Conservation (phyloP, 2,888 invertebrate genomes). For the Diplolepis rosae region DNA sequence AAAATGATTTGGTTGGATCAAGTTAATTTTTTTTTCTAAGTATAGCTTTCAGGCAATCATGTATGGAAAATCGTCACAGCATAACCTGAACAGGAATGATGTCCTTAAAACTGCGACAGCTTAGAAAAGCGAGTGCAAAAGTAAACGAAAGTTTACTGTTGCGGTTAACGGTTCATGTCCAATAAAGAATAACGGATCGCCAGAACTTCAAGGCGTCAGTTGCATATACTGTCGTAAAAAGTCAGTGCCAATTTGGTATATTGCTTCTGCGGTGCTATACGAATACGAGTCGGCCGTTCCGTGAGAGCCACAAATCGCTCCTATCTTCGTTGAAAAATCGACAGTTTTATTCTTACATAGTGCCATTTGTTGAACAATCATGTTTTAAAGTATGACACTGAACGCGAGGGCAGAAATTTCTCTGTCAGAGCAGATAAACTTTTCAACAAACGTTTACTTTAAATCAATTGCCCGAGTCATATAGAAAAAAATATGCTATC, state of each 20-base stretch:
- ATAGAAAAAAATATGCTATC: too few species aligned
- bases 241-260: conserved; percentile 22
- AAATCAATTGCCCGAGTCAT: background rate
- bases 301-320: conserved; percentile 13
- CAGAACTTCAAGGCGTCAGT: background rate
- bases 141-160: conserved; percentile 29
- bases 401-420: background rate
- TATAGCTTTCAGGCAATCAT: conserved; percentile 1
- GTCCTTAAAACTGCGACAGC: conserved; percentile 17
- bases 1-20: too few species aligned
- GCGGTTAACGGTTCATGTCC: conserved; percentile 25
- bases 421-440: background rate
- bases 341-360: background rate
- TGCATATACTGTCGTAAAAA: conserved; percentile 21
- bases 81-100: conserved; percentile 5
- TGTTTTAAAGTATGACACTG: background rate
- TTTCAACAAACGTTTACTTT: background rate
- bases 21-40: too few species aligned
- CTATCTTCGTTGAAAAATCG: background rate
- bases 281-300: background rate
- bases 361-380: conserved; percentile 7
- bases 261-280: background rate
- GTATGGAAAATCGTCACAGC: background rate
- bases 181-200: conserved; percentile 29
- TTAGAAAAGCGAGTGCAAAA: conserved; percentile 23